phyloP scores from a whole-genome alignment of 2,888 invertebrate genomes.

The Athalia rosae region DNA sequence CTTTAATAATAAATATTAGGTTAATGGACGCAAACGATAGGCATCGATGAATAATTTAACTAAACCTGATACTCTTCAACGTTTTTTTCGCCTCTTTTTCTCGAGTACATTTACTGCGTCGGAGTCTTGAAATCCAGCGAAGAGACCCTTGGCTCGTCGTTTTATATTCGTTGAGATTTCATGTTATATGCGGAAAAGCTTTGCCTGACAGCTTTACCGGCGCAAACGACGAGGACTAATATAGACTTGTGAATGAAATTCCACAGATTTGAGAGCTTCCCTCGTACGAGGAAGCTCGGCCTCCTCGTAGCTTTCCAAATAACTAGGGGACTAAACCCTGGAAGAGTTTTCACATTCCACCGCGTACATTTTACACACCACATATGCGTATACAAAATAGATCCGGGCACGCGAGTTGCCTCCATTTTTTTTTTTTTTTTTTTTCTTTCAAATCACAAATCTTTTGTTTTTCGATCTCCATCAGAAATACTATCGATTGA shows the following conservation, averaged over 20 bases:
- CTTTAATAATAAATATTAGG: conserved; percentile 39
- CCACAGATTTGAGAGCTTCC: conserved; percentile 40
- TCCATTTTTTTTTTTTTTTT: background rate
- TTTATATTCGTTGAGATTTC: conserved; percentile 35
- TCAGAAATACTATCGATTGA: no score
- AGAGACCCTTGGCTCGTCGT: background rate
- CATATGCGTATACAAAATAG: conserved; percentile 12
- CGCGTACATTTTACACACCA: conserved; percentile 9
- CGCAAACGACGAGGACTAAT: conserved; percentile 35
- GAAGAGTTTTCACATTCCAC: conserved; percentile 28
- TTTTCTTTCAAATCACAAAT: background rate
- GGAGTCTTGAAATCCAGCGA: background rate
- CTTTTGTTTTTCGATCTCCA: background rate
- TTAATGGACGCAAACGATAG: conserved; percentile 43
- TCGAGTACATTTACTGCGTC: background rate
- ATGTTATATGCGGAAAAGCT: conserved; percentile 34
- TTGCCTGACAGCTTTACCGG: conserved; percentile 36
- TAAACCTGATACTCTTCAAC: conserved; percentile 17
- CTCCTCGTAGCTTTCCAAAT: conserved; percentile 19
- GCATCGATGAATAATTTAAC: conserved; percentile 39
- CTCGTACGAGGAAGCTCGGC: background rate
- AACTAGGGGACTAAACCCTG: conserved; percentile 33
- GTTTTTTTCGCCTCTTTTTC: background rate
- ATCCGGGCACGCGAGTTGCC: no score
- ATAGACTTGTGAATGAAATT: conserved; percentile 45